Evolutionary conservation across 2,888 invertebrate genomes (phyloP).

Genomic region (Tortrix viridana): DNA sequence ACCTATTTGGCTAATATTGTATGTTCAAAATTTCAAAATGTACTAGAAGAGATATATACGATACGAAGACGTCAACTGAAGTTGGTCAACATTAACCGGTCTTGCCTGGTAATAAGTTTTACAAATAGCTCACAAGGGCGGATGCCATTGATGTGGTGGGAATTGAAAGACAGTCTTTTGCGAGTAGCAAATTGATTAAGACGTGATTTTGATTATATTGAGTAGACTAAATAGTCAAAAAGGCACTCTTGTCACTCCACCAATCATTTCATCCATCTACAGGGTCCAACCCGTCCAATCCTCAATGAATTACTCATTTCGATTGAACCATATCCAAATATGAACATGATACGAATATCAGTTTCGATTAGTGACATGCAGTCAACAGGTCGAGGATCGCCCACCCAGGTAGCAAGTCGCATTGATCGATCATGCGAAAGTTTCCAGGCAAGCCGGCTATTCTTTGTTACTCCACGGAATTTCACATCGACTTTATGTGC

Average conservation of each 20-base stretch:
- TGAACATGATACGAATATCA: slow-evolving; percentile 50
- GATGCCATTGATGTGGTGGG: no score
- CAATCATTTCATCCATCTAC: not conserved
- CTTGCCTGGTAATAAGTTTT: no score
- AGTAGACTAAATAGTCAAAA: no score
- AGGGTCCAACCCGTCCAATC: not conserved
- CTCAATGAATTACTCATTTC: slow-evolving; percentile 14
- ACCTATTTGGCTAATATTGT: no score
- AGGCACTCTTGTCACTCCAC: no score
- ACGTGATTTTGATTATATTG: no score
- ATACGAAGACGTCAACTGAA: no score
- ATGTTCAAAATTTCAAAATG: not conserved
- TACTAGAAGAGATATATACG: no score
- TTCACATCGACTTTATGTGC: not conserved
- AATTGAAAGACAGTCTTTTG: no score
- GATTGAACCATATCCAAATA: slow-evolving; percentile 24
- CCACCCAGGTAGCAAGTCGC: slow-evolving; percentile 43
- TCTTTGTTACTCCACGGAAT: not conserved
- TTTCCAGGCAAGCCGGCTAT: slow-evolving; percentile 16
- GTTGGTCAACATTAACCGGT: no score
- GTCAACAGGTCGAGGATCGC: slow-evolving; percentile 10
- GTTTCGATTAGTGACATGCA: slow-evolving; percentile 41
- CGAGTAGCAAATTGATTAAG: no score
- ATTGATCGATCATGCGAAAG: slow-evolving; percentile 29
- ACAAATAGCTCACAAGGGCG: no score